Percentiles rank a stretch among this genome's conserved stretches.
Evolutionary conservation across 2,113 vertebrate species (phyloP).

Genomic region (Antechinus stuartii): DNA sequence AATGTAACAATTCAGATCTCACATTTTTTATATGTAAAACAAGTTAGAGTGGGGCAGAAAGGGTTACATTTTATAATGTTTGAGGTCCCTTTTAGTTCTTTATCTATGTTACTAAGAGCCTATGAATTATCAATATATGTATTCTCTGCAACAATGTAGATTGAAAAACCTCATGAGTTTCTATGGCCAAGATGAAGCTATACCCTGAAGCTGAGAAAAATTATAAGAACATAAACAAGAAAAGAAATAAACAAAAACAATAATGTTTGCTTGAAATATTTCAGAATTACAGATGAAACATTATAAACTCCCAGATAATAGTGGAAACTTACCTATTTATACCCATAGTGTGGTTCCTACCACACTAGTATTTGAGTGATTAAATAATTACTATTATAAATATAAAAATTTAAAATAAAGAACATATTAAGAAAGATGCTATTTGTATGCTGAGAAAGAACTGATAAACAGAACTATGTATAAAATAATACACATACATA

Average conservation of each 20-base stretch:
- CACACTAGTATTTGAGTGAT: neutral
- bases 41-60: neutral
- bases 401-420: neutral
- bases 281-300: neutral
- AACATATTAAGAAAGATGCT: neutral
- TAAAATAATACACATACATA: neutral
- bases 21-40: neutral
- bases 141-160: neutral
- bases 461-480: neutral
- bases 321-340: neutral
- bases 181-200: neutral
- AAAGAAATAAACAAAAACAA: neutral
- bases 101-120: neutral
- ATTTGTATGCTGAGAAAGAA: neutral
- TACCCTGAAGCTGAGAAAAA: neutral
- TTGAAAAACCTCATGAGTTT: neutral
- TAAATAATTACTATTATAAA: neutral
- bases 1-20: neutral
- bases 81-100: neutral
- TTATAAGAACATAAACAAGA: neutral
- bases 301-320: neutral
- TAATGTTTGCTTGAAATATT: neutral
- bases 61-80: neutral
- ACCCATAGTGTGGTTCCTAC: neutral
- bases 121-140: neutral